phyloP scores from a whole-genome alignment of 2,113 vertebrate species.

The Alligator mississippiensis region DNA sequence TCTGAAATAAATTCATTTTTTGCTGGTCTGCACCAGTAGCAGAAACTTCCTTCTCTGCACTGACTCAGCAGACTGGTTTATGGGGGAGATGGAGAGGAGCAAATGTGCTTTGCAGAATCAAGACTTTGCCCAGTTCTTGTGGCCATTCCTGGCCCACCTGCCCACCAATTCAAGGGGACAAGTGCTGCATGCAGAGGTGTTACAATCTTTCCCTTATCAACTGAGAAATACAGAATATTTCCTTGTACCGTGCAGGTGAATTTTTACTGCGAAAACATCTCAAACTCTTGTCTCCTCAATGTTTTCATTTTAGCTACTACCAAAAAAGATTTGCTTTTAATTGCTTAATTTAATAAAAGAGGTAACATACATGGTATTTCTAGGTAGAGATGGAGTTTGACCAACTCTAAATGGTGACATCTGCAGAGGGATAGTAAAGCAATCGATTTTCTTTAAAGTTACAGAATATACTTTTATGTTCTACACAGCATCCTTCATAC shows the following conservation, averaged over 20 bases:
- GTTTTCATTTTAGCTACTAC: neutral
- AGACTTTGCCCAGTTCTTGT: neutral
- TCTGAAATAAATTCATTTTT: too few species aligned
- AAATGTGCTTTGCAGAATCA: neutral
- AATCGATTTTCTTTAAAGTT: neutral
- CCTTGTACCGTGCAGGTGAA: neutral
- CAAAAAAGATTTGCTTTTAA: slow-evolving; percentile 47
- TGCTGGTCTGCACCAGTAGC: neutral
- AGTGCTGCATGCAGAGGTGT: neutral
- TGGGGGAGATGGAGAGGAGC: accelerated
- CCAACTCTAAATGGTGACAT: neutral
- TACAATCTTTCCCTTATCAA: neutral
- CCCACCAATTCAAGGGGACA: neutral
- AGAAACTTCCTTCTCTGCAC: neutral
- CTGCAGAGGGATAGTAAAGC: neutral
- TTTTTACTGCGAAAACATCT: accelerated
- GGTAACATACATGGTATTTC: slow-evolving; percentile 46
- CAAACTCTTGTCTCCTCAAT: neutral
- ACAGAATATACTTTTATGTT: neutral
- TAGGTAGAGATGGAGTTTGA: slow-evolving; percentile 55
- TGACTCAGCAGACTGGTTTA: neutral
- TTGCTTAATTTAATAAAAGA: slow-evolving; percentile 61
- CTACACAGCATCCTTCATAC: neutral
- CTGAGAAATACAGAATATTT: neutral
- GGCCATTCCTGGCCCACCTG: neutral